Evolutionary conservation across 2,113 vertebrate genomes (phyloP).

Genomic region (Esox niger): DNA sequence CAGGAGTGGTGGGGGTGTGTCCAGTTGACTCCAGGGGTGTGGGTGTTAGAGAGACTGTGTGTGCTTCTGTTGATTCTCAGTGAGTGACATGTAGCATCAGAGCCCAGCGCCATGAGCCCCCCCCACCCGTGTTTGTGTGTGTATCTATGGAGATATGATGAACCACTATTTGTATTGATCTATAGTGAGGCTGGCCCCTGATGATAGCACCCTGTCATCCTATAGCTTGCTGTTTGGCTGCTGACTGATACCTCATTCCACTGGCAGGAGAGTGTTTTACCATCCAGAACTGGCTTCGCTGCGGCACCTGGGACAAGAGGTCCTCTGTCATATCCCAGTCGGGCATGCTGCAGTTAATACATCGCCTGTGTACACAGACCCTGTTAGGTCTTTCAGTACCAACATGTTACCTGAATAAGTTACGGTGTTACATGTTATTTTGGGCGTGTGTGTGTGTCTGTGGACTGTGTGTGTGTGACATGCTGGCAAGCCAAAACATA

Average conservation of each 20-base stretch:
- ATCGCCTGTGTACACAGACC: neutral
- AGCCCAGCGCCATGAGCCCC: no score
- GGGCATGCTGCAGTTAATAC: neutral
- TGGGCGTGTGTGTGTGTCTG: neutral
- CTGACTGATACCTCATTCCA: conserved; percentile 1
- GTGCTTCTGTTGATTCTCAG: no score
- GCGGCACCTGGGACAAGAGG: neutral
- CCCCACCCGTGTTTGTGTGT: conserved; percentile 29
- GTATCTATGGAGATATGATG: conserved; percentile 10
- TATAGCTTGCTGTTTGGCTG: neutral
- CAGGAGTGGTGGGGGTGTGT: no score
- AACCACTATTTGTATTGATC: conserved; percentile 19
- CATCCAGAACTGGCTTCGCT: neutral
- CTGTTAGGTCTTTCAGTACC: no score
- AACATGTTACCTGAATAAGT: no score
- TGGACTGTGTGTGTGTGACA: neutral
- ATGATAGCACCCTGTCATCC: conserved; percentile 35
- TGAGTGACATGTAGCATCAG: no score
- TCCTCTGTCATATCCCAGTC: neutral
- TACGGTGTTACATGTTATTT: neutral
- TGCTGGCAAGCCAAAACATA: neutral
- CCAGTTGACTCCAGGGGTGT: conserved; percentile 15
- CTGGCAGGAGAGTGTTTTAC: neutral
- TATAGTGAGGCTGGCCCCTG: conserved; percentile 9
- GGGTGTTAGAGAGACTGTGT: conserved; percentile 1